Percentiles rank a stretch among this genome's conserved stretches.
Conservation (phyloP, 2,797 vertebrate species). For the Siniperca undulata region DNA sequence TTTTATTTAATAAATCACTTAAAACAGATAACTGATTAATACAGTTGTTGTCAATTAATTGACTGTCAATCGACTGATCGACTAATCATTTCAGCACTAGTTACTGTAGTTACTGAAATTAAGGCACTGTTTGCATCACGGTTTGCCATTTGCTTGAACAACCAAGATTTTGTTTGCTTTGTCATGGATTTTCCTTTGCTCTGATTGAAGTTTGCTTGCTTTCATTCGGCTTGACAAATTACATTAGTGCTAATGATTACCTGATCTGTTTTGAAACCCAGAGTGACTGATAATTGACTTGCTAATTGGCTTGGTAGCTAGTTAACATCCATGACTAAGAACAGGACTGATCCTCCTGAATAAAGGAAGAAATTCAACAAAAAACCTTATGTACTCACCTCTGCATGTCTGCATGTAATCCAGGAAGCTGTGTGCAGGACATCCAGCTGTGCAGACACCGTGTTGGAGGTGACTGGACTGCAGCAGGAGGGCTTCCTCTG, state of each 20-base stretch:
- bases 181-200: neutral
- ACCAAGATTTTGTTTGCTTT: neutral
- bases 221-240: neutral
- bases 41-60: neutral
- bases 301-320: neutral
- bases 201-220: neutral
- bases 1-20: too few species aligned
- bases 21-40: neutral
- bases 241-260: neutral
- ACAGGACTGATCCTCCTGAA: neutral
- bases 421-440: conserved; percentile 82
- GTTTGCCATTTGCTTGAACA: neutral
- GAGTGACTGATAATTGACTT: neutral
- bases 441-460: conserved; percentile 87
- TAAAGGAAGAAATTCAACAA: neutral
- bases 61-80: too few species aligned
- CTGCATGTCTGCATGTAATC: conserved; percentile 85
- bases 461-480: conserved; percentile 47
- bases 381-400: conserved; percentile 76
- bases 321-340: neutral
- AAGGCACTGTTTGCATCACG: neutral
- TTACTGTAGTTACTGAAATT: neutral
- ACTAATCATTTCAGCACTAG: neutral
- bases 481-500: conserved; percentile 84
- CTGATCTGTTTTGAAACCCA: neutral